Evolutionary conservation across 2,113 vertebrate species (phyloP), one percentile per base, ranked within the genome.

Genomic region (Chaenocephalus aceratus): DNA sequence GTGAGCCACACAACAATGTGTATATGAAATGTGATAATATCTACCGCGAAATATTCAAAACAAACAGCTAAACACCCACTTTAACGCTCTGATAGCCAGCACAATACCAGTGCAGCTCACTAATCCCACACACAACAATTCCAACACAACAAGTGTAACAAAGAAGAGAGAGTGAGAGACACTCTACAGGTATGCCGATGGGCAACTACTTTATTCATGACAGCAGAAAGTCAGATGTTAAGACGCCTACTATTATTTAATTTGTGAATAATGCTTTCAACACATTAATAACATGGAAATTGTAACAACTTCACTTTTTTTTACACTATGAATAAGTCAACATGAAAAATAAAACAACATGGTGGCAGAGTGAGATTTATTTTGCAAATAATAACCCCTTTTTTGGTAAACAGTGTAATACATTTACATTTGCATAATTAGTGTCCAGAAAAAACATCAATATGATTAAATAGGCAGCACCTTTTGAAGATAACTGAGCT

Each of bases 391-490:
- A 11, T 10, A 18, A 59, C 23, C n/a, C 1, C 54, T 56, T 79
- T 30, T 76, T 56, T 2, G 14, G 63, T 26, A 63, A 62, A 78
- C 51, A 59, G 48, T 58, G 63, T 30, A 72, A 72, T 78, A 6
- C 4, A 73, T 75, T 80, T 67, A 79, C 68, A 75, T 54, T 26
- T 51, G 59, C 34, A 71, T 82, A 81, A 72, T 80, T 72, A 62
- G 79, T 78, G 36, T 44, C 34, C 61, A 71, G 67, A 61, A 65
- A 79, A 72, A 79, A 14, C 16, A 56, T 18, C 59, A 75, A 83
- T 70, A 70, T 60, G 41, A 75, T 79, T 83, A 77, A 59, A 82
- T 74, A 61, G 23, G 16, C 52, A 70, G 10, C 3, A 5, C 34
- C 52, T 86, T 79, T 59, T 53, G 14, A 58, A 49, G 16, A 75